Evolutionary conservation across 2,888 invertebrate species (phyloP).

Genomic region (Habrosyne pyritoides): DNA sequence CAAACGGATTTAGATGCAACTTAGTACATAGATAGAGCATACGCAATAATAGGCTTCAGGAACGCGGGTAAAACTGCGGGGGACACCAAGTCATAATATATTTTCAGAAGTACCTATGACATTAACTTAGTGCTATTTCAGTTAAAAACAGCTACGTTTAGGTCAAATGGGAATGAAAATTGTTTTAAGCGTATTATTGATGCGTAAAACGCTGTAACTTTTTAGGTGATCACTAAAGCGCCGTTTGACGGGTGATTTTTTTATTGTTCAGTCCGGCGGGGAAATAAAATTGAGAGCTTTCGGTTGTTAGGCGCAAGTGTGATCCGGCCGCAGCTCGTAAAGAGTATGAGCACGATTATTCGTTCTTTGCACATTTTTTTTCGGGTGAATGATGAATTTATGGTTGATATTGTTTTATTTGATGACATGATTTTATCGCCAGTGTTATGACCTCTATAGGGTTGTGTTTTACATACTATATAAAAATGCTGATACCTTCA

Average conservation of each 20-base stretch:
- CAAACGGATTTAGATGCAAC: too few species aligned
- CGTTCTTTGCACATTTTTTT: conserved; percentile 6
- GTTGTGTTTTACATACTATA: too few species aligned
- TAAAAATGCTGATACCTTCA: too few species aligned
- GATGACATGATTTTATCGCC: background rate
- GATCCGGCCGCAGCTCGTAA: conserved; percentile 14
- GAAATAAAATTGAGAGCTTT: conserved; percentile 29
- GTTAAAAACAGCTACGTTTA: too few species aligned
- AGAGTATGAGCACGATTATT: conserved; percentile 19
- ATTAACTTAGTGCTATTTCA: too few species aligned
- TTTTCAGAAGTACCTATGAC: too few species aligned
- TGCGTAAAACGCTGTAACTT: background rate
- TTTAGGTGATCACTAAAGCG: background rate
- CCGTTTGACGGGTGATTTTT: conserved; percentile 15
- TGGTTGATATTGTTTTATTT: background rate
- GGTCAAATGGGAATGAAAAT: too few species aligned
- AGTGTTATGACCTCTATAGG: background rate
- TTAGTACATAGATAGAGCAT: too few species aligned
- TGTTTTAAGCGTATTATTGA: too few species aligned
- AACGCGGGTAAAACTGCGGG: too few species aligned
- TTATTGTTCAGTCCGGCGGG: conserved; percentile 20
- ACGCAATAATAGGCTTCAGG: too few species aligned
- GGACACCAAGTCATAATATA: too few species aligned
- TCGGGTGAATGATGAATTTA: background rate
- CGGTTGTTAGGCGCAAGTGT: conserved; percentile 23